Conservation (phyloP, 2,113 vertebrate genomes). For the Scophthalmus maximus region DNA sequence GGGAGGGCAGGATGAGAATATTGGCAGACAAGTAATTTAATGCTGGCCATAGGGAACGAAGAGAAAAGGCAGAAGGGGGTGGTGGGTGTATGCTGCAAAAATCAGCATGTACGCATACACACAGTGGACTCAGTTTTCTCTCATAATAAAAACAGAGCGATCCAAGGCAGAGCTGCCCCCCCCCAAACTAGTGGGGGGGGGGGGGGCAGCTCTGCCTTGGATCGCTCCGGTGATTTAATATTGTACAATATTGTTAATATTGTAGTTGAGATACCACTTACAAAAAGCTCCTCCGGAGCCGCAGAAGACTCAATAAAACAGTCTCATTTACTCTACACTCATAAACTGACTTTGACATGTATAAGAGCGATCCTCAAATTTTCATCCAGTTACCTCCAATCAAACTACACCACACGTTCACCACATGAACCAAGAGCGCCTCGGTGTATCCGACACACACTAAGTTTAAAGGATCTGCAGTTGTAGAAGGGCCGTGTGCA, state of each 20-base stretch:
- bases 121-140: slow-evolving; percentile 20
- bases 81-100: slow-evolving; percentile 1
- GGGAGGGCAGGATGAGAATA: slow-evolving; percentile 37
- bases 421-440: neutral
- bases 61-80: neutral
- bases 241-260: too few relatives aligned
- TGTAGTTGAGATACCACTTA: neutral
- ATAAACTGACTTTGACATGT: neutral
- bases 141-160: slow-evolving; percentile 59
- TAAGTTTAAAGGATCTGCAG: neutral
- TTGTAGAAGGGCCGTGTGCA: slow-evolving; percentile 14
- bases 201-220: too few relatives aligned
- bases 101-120: slow-evolving; percentile 25
- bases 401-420: too few relatives aligned
- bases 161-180: slow-evolving; percentile 55
- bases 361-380: too few relatives aligned
- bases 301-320: neutral
- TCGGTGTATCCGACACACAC: neutral
- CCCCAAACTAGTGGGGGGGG: too few relatives aligned
- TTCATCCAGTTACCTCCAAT: too few relatives aligned
- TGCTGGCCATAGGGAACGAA: slow-evolving; percentile 27
- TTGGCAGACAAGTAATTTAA: slow-evolving; percentile 58
- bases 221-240: too few relatives aligned
- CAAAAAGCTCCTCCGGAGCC: neutral
- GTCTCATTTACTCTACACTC: neutral